Conservation (phyloP, 2,797 vertebrate genomes). For the Catostomus latipinnis region DNA sequence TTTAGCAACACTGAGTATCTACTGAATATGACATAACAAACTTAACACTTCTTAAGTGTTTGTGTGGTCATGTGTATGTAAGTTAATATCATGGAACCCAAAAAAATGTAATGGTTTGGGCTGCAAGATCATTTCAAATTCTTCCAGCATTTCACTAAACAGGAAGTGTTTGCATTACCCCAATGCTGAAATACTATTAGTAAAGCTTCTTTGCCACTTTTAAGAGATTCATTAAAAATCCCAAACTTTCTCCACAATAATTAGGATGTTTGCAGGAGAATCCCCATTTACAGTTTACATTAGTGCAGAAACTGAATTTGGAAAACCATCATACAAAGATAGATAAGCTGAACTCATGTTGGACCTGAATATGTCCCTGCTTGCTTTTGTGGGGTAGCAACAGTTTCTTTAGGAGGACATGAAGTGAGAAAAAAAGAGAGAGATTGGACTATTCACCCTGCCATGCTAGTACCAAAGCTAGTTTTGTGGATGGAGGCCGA, state of each 20-base stretch:
- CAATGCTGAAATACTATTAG: not conserved
- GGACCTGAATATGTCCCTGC: not conserved
- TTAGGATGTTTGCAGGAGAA: not conserved
- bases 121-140: no score
- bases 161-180: slow-evolving; percentile 36
- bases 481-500: slow-evolving; percentile 12
- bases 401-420: slow-evolving; percentile 10
- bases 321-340: not conserved
- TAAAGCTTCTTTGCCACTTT: not conserved
- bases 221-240: not conserved
- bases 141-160: no score
- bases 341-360: not conserved
- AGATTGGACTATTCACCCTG: slow-evolving; percentile 5
- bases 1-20: not conserved
- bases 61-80: slow-evolving; percentile 33
- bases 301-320: not conserved
- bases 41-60: slow-evolving; percentile 66
- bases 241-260: not conserved
- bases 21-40: slow-evolving; percentile 50
- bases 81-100: no score
- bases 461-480: slow-evolving; percentile 19
- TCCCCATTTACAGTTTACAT: not conserved
- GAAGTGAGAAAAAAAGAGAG: not conserved
- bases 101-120: no score
- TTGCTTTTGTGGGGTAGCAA: not conserved